Conservation (phyloP, 1,140 invertebrate species). For the Pentalonia nigronervosa region DNA sequence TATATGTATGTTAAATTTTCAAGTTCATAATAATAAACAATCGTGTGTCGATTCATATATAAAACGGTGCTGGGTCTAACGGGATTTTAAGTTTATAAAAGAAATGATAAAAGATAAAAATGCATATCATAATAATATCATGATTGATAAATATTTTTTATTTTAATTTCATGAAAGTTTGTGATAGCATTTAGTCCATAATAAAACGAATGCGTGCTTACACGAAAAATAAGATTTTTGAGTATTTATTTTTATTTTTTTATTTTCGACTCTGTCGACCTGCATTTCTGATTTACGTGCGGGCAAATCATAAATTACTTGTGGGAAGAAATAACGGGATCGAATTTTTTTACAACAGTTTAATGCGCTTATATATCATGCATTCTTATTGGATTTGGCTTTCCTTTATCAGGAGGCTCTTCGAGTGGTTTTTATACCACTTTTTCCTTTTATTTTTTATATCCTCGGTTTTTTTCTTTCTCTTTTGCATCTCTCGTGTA, state of each 20-base stretch:
- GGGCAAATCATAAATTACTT: conserved; percentile 52
- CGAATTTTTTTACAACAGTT: conserved; percentile 52
- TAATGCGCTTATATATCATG: conserved; percentile 49
- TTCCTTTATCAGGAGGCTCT: conserved; percentile 46
- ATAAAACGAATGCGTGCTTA: neutral
- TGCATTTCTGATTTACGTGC: conserved; percentile 41
- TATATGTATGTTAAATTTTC: neutral
- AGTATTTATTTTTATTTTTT: conserved; percentile 27
- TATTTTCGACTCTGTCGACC: neutral
- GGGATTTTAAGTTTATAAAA: neutral
- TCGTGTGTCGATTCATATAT: neutral
- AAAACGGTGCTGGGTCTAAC: neutral
- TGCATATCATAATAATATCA: neutral
- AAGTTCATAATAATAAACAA: neutral
- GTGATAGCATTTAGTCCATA: neutral
- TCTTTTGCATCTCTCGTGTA: conserved; percentile 44
- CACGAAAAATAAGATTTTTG: neutral
- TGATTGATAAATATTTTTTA: neutral
- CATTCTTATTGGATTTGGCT: conserved; percentile 56
- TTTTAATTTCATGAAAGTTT: neutral
- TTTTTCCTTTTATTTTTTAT: neutral
- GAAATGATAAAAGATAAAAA: neutral
- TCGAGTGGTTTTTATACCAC: conserved; percentile 29
- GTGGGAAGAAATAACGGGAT: conserved; percentile 35
- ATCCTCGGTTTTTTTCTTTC: neutral